Conservation (phyloP, 2,797 vertebrate genomes). For the Enoplosus armatus region DNA sequence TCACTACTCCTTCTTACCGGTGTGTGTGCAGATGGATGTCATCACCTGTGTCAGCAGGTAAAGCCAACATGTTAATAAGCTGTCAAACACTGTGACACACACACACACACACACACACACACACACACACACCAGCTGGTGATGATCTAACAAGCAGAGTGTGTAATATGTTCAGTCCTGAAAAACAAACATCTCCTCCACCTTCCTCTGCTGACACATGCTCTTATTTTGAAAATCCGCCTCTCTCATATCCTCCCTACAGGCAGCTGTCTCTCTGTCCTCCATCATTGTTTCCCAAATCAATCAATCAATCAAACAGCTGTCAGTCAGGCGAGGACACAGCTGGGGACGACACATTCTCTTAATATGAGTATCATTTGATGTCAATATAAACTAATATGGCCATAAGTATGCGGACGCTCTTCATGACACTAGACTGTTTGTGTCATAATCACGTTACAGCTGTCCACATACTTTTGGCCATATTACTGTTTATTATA, state of each 20-base stretch:
- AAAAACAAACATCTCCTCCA: background rate
- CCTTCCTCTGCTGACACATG: background rate
- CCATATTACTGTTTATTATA: too few relatives aligned
- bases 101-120: background rate
- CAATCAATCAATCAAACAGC: constrained; percentile 2
- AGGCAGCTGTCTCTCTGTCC: background rate
- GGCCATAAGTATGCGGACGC: background rate
- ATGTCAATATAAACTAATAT: background rate
- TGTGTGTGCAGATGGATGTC: constrained; percentile 21
- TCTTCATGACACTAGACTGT: background rate
- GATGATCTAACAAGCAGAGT: constrained; percentile 7
- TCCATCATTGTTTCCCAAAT: background rate
- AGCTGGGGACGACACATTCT: too few relatives aligned
- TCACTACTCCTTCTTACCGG: background rate
- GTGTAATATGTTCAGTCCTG: constrained; percentile 26
- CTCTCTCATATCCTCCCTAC: background rate
- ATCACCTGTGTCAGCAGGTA: constrained; percentile 29
- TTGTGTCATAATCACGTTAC: background rate
- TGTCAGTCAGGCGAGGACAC: background rate
- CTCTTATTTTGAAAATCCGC: constrained; percentile 32
- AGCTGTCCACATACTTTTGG: background rate
- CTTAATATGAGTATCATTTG: background rate
- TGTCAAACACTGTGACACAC: constrained; percentile 4
- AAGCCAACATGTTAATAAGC: constrained; percentile 19
- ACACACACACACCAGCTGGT: constrained; percentile 12